Evolutionary conservation across 2,888 invertebrate genomes (phyloP).

Genomic region (Epinotia ramella): DNA sequence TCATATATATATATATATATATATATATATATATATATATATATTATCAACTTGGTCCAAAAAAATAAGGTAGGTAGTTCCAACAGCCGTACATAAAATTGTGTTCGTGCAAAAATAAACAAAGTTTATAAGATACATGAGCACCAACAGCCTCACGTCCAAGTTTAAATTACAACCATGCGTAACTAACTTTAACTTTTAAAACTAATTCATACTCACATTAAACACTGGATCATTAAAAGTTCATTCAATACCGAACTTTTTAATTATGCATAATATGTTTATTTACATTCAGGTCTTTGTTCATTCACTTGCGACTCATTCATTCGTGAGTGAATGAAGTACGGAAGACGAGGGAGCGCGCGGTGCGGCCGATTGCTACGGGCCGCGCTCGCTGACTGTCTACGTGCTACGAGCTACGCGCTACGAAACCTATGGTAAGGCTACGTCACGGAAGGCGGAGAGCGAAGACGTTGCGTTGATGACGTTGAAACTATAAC

Average conservation of each 20-base stretch:
- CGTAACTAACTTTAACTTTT: conserved; percentile 38
- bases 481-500: background rate
- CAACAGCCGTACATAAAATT: background rate
- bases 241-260: conserved; percentile 25
- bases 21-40: no score
- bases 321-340: conserved; percentile 40
- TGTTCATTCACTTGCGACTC: conserved; percentile 37
- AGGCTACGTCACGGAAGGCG: conserved; percentile 41
- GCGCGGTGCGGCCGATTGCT: conserved; percentile 70
- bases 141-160: conserved; percentile 11
- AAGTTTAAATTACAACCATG: conserved; percentile 42
- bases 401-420: conserved; percentile 60
- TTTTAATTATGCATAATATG: conserved; percentile 32
- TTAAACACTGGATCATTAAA: conserved; percentile 37
- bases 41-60: background rate
- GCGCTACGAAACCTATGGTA: conserved; percentile 63
- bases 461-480: conserved; percentile 34
- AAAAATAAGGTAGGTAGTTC: background rate
- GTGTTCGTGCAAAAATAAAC: conserved; percentile 20
- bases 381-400: conserved; percentile 75
- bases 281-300: conserved; percentile 30
- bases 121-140: conserved; percentile 24
- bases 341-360: conserved; percentile 53
- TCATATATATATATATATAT: no score
- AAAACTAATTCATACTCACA: conserved; percentile 43